Percentiles rank a stretch among this genome's conserved stretches.
phyloP scores from a whole-genome alignment of 2,888 invertebrate genomes.

The Endotricha flammealis region DNA sequence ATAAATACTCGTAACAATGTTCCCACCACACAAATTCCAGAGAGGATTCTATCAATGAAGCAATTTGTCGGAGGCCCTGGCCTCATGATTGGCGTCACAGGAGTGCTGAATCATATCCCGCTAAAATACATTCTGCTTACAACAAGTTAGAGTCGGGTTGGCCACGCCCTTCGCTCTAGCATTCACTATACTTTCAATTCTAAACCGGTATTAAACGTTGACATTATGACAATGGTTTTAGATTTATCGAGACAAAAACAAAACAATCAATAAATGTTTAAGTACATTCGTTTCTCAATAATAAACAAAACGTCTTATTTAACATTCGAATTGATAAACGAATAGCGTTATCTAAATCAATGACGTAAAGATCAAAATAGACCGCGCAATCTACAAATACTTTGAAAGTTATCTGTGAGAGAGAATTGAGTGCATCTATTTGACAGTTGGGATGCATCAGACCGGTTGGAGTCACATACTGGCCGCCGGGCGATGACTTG shows the following conservation, averaged over 20 bases:
- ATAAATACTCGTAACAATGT: too few species aligned
- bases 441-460: slow-evolving; percentile 57
- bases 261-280: too few species aligned
- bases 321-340: too few species aligned
- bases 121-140: slow-evolving; percentile 23
- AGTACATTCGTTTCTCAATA: too few species aligned
- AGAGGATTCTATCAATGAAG: slow-evolving; percentile 23
- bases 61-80: slow-evolving; percentile 23
- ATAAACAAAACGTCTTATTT: too few species aligned
- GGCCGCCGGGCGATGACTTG: slow-evolving; percentile 69
- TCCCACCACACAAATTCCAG: slow-evolving; percentile 10
- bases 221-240: slow-evolving; percentile 1
- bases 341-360: too few species aligned
- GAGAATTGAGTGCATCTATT: slow-evolving; percentile 17
- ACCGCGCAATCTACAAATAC: not conserved
- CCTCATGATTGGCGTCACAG: slow-evolving; percentile 37
- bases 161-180: slow-evolving; percentile 3
- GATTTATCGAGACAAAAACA: too few species aligned
- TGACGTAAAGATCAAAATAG: too few species aligned
- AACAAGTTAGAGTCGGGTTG: slow-evolving; percentile 18
- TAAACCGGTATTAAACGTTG: slow-evolving; percentile 3
- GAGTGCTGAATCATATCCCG: slow-evolving; percentile 39
- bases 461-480: slow-evolving; percentile 47
- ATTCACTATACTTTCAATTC: slow-evolving; percentile 7
- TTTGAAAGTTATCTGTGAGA: not conserved